Conservation (phyloP, 2,113 vertebrate species). For the Pluvialis apricaria region DNA sequence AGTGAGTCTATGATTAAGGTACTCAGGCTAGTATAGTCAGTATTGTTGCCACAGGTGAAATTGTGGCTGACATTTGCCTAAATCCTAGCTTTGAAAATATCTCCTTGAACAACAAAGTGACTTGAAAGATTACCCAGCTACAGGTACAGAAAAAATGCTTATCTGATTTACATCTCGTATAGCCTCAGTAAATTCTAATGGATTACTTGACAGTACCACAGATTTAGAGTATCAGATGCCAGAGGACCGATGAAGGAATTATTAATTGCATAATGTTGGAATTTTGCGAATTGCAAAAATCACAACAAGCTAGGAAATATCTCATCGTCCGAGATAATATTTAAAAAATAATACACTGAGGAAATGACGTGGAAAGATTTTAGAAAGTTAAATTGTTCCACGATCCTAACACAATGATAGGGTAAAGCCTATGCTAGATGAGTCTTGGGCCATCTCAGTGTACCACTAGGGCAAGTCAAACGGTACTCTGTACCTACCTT, state of each 20-base stretch:
- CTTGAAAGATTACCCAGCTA: not conserved
- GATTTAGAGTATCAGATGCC: not conserved
- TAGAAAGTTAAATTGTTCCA: not conserved
- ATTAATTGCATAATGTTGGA: not conserved
- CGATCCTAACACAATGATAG: not conserved
- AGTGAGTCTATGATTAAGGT: not conserved
- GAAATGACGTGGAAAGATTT: not conserved
- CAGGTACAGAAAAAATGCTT: not conserved
- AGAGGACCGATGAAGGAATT: not conserved
- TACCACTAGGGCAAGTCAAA: not conserved
- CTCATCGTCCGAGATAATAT: not conserved
- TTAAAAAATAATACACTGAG: not conserved
- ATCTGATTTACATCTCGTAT: not conserved
- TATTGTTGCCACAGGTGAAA: not conserved
- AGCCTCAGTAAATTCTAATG: not conserved
- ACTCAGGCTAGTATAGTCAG: not conserved
- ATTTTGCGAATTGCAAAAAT: not conserved
- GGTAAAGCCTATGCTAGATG: not conserved
- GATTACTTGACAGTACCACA: not conserved
- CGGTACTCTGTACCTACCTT: not conserved
- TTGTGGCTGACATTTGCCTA: not conserved
- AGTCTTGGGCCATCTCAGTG: not conserved
- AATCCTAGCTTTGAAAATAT: not conserved
- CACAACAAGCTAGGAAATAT: not conserved
- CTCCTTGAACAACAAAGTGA: not conserved